Evolutionary conservation across 2,888 invertebrate species (phyloP).

Genomic region (Meiosimyza platycephala): DNA sequence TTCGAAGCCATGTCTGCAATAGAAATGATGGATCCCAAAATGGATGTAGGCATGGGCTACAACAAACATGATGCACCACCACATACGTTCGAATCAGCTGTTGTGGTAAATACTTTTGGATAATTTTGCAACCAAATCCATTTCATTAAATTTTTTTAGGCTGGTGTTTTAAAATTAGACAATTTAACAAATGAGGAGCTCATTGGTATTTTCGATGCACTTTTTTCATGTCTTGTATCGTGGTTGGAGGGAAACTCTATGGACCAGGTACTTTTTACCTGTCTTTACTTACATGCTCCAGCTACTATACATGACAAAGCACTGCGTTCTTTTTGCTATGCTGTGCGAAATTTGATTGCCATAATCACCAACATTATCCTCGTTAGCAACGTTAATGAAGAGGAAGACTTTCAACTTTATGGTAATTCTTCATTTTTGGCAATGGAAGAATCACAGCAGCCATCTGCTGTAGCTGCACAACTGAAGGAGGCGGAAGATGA

Average conservation of each 20-base stretch:
- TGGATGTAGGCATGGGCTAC: slow-evolving; percentile 99
- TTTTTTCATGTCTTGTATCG: slow-evolving; percentile 92
- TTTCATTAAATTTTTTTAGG: slow-evolving; percentile 67
- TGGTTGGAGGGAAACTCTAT: slow-evolving; percentile 98
- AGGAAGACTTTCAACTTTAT: slow-evolving; percentile 95
- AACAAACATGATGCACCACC: slow-evolving; percentile 88
- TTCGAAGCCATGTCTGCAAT: slow-evolving; percentile 99
- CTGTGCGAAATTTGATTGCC: slow-evolving; percentile 89
- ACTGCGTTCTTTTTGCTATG: slow-evolving; percentile 86
- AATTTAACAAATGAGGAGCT: slow-evolving; percentile 82
- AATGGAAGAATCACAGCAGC: slow-evolving; percentile 75
- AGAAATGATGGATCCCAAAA: slow-evolving; percentile 99
- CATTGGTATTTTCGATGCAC: slow-evolving; percentile 94
- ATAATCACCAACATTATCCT: slow-evolving; percentile 89
- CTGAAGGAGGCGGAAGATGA: slow-evolving; percentile 92
- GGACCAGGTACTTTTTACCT: slow-evolving; percentile 97
- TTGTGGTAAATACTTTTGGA: slow-evolving; percentile 71
- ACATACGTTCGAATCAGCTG: slow-evolving; percentile 87
- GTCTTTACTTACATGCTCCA: slow-evolving; percentile 93
- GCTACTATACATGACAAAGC: slow-evolving; percentile 84
- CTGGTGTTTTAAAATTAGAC: slow-evolving; percentile 81
- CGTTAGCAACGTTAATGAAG: slow-evolving; percentile 89
- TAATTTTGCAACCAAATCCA: neutral
- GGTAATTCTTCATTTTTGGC: slow-evolving; percentile 87
- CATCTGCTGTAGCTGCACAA: slow-evolving; percentile 83